These are phyloP conservation scores for Paralichthys olivaceus DNA, from an alignment of 2,113 vertebrate genomes.

Conservation along the genomic window DNA sequence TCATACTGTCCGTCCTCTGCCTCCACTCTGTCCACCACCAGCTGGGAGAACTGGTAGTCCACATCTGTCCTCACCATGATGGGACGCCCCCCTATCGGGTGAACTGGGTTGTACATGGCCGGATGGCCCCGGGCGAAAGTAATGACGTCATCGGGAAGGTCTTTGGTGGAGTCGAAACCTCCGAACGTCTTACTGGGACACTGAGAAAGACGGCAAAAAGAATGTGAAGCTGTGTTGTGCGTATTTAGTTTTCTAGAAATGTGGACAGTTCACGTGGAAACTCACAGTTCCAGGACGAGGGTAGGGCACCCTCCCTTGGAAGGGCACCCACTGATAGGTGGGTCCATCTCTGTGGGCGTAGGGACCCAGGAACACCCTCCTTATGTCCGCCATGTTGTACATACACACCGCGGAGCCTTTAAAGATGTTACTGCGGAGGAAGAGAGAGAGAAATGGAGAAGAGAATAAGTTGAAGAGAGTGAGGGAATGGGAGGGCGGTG, in stretches of 20 bases:
- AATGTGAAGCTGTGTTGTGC: background rate
- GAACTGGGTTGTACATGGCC: slow-evolving; percentile 95
- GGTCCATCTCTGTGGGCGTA: slow-evolving; percentile 97
- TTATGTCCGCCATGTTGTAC: slow-evolving; percentile 97
- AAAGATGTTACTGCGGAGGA: slow-evolving; percentile 91
- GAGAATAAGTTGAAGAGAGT: slow-evolving; percentile 4
- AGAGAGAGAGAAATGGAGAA: background rate
- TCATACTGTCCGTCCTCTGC: slow-evolving; percentile 98
- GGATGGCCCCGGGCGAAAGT: slow-evolving; percentile 96
- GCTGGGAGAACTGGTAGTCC: slow-evolving; percentile 98
- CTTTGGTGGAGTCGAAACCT: slow-evolving; percentile 97
- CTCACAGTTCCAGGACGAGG: slow-evolving; percentile 97
- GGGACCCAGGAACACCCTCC: slow-evolving; percentile 95
- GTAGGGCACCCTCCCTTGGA: slow-evolving; percentile 95
- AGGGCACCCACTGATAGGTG: slow-evolving; percentile 98
- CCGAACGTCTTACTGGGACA: slow-evolving; percentile 99
- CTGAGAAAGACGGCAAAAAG: slow-evolving; percentile 66
- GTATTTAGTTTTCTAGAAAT: background rate
- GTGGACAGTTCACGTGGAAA: background rate
- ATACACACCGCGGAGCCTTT: slow-evolving; percentile 96
- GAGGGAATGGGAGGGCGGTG: slow-evolving; percentile 8
- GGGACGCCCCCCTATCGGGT: slow-evolving; percentile 93
- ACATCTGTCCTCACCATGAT: slow-evolving; percentile 96
- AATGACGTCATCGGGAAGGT: slow-evolving; percentile 98
- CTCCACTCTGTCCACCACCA: slow-evolving; percentile 96